phyloP scores from a whole-genome alignment of 1,140 invertebrate species.

The Heliconius himera region DNA sequence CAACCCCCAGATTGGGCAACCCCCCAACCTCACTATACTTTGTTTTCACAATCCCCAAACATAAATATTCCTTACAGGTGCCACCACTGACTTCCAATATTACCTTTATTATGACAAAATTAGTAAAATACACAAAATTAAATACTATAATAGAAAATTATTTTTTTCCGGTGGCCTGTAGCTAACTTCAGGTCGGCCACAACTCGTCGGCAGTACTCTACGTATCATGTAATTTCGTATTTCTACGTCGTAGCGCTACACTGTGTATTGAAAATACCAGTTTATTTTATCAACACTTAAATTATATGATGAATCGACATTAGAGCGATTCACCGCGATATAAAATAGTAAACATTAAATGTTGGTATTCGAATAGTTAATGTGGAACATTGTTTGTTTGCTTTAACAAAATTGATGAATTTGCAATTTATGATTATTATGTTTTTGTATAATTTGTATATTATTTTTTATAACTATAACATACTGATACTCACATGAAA shows the following conservation, averaged over 20 bases:
- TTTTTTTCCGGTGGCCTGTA: too few relatives aligned
- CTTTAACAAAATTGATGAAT: background rate
- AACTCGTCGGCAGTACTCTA: too few relatives aligned
- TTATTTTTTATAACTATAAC: background rate
- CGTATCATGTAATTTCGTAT: too few relatives aligned
- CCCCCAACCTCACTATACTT: too few relatives aligned
- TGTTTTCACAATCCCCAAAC: too few relatives aligned
- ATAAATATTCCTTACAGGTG: too few relatives aligned
- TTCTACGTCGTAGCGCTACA: background rate
- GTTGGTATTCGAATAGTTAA: background rate
- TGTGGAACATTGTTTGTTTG: background rate
- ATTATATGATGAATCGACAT: slow-evolving; percentile 5
- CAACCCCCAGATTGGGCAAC: too few relatives aligned
- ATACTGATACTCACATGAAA: background rate
- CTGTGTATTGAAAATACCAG: slow-evolving; percentile 20
- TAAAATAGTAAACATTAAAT: background rate
- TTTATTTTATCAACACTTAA: slow-evolving; percentile 16
- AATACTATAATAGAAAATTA: too few relatives aligned
- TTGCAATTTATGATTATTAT: background rate
- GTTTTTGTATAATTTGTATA: background rate
- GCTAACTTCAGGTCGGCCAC: too few relatives aligned
- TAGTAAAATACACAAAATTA: too few relatives aligned
- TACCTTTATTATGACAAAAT: too few relatives aligned
- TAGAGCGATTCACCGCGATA: background rate
- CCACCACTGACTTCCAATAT: too few relatives aligned